A percentile compares a stretch with the other conserved stretches of the same genome.
phyloP scores from a whole-genome alignment of 2,113 vertebrate genomes.

The Hucho hucho region DNA sequence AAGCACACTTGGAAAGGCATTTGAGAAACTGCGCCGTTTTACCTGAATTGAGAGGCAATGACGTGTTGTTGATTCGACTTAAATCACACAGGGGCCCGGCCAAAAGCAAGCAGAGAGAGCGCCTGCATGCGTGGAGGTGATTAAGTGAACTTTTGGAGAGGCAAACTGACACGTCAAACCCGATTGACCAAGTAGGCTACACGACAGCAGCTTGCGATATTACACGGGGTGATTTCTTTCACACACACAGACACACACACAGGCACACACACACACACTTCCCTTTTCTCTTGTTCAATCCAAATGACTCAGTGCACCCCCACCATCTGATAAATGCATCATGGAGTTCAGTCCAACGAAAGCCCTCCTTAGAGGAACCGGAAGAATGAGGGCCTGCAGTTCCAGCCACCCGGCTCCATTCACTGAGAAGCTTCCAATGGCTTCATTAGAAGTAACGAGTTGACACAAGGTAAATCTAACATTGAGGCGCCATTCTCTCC shows the following conservation, averaged over 20 bases:
- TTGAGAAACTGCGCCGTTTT: slow-evolving; percentile 66
- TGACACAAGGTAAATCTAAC: slow-evolving; percentile 97
- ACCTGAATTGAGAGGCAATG: slow-evolving; percentile 71
- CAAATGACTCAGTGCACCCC: slow-evolving; percentile 47
- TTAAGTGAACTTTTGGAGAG: slow-evolving; percentile 66
- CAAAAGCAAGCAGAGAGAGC: slow-evolving; percentile 41
- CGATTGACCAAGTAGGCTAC: slow-evolving; percentile 57
- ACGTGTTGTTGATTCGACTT: slow-evolving; percentile 68
- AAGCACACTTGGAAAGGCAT: slow-evolving; percentile 66
- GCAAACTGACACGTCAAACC: slow-evolving; percentile 68
- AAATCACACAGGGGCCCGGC: slow-evolving; percentile 59
- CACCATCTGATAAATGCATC: slow-evolving; percentile 46
- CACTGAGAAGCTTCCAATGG: slow-evolving; percentile 71
- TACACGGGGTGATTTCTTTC: slow-evolving; percentile 13
- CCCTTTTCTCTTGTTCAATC: slow-evolving; percentile 33
- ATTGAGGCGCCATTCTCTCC: slow-evolving; percentile 89
- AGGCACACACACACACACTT: slow-evolving; percentile 18
- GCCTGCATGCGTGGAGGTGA: slow-evolving; percentile 34
- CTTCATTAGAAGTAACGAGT: slow-evolving; percentile 99
- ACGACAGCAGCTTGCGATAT: slow-evolving; percentile 54
- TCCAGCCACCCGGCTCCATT: slow-evolving; percentile 80
- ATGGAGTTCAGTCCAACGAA: slow-evolving; percentile 53
- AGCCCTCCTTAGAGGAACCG: slow-evolving; percentile 58
- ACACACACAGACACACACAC: slow-evolving; percentile 10
- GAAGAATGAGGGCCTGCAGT: slow-evolving; percentile 65